A percentile compares a stretch with the other conserved stretches of the same genome.
These are phyloP conservation scores for Mesorhabditis belari DNA, from an alignment of 2,888 invertebrate species.

Conservation along the genomic window DNA sequence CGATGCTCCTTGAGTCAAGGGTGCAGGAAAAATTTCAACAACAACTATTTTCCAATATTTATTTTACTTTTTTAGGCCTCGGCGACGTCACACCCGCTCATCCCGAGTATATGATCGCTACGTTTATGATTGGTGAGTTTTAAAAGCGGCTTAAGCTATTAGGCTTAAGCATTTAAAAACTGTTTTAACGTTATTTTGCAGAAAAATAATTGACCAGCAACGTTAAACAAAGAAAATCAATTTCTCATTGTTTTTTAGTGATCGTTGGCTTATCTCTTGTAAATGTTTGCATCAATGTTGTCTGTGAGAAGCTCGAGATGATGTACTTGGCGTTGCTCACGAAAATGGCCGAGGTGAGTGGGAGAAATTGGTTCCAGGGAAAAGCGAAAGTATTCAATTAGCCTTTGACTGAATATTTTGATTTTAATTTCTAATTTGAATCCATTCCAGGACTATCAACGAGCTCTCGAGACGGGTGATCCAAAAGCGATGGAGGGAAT, in stretches of 20 bases:
- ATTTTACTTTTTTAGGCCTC: constrained; percentile 48
- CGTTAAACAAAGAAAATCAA: too few species aligned
- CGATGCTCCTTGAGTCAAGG: too few species aligned
- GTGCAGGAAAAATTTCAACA: too few species aligned
- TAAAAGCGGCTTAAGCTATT: neutral
- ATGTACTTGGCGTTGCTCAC: constrained; percentile 42
- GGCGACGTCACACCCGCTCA: constrained; percentile 57
- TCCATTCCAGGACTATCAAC: constrained; percentile 36
- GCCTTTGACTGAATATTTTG: neutral
- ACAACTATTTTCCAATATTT: neutral
- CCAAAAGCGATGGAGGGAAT: constrained; percentile 41
- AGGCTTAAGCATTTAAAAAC: neutral
- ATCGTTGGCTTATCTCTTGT: constrained; percentile 46
- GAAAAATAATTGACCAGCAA: too few species aligned
- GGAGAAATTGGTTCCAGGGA: neutral
- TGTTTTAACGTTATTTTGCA: too few species aligned
- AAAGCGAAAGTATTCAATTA: too few species aligned
- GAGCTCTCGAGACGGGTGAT: constrained; percentile 42
- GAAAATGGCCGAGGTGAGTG: constrained; percentile 36
- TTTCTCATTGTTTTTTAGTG: constrained; percentile 24
- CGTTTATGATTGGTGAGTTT: constrained; percentile 43
- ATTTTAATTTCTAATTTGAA: neutral
- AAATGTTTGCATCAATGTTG: constrained; percentile 50
- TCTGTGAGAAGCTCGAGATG: constrained; percentile 44
- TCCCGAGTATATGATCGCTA: constrained; percentile 56